Conservation (phyloP, 2,113 vertebrate species). For the Istiophorus platypterus region DNA sequence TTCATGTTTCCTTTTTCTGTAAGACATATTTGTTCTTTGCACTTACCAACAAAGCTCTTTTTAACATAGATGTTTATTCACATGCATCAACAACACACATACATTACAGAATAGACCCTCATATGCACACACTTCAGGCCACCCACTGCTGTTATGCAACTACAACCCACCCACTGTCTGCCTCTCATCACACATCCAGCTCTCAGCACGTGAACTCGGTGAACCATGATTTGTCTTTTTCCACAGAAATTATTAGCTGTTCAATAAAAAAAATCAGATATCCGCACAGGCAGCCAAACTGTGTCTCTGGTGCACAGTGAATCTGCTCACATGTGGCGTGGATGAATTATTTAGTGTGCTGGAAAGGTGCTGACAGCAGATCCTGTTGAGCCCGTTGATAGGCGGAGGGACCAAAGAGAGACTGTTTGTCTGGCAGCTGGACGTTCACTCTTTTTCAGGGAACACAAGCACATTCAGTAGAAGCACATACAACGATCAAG, state of each 20-base stretch:
- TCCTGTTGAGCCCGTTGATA: conserved; percentile 37
- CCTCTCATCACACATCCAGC: conserved; percentile 56
- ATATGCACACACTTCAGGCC: conserved; percentile 2
- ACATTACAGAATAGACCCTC: background rate
- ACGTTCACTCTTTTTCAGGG: conserved; percentile 4
- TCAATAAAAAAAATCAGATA: background rate
- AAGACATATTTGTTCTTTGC: background rate
- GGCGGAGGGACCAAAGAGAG: conserved; percentile 3
- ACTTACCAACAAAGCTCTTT: background rate
- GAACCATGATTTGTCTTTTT: conserved; percentile 2
- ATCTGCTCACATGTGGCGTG: conserved; percentile 5
- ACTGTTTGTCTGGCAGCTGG: conserved; percentile 21
- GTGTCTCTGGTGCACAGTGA: conserved; percentile 10
- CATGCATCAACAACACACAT: background rate
- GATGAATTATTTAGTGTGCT: conserved; percentile 67
- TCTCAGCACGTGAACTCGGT: conserved; percentile 33
- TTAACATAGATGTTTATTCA: background rate
- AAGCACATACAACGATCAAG: conserved; percentile 20
- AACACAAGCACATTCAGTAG: conserved; percentile 5
- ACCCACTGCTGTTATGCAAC: conserved; percentile 43
- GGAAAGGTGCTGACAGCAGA: conserved; percentile 52
- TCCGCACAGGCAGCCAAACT: background rate
- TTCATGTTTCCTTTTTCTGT: background rate
- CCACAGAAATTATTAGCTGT: background rate
- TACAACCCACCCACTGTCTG: conserved; percentile 22